Percentiles rank a stretch among this genome's conserved stretches.
phyloP scores from a whole-genome alignment of 1,140 invertebrate genomes.

The Chymomyza costata region DNA sequence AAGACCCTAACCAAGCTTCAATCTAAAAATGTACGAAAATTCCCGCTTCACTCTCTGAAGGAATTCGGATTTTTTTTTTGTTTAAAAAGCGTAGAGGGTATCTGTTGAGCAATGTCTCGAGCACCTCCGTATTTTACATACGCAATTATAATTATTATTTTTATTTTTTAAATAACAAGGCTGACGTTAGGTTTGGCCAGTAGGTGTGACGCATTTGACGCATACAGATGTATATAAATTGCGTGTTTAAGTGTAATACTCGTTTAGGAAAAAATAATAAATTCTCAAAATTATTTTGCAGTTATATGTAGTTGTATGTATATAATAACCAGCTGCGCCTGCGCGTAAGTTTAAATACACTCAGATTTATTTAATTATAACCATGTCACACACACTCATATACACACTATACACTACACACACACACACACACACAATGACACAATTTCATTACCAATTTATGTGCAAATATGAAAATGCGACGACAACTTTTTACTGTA shows the following conservation, averaged over 20 bases:
- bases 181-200: constrained; percentile 35
- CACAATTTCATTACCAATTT: constrained; percentile 47
- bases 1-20: too few species aligned
- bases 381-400: constrained; percentile 26
- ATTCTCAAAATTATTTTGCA: constrained; percentile 47
- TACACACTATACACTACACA: constrained; percentile 12
- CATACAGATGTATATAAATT: constrained; percentile 16
- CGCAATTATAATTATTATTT: too few species aligned
- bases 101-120: too few species aligned
- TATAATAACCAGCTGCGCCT: constrained; percentile 3
- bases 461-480: constrained; percentile 47
- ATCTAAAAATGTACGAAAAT: too few species aligned
- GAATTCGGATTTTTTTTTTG: too few species aligned
- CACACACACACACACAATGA: constrained; percentile 13
- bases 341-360: constrained; percentile 47
- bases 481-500: constrained; percentile 36
- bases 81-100: too few species aligned
- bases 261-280: constrained; percentile 37
- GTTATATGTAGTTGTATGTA: constrained; percentile 14
- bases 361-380: constrained; percentile 68
- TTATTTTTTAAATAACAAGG: too few species aligned
- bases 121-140: too few species aligned
- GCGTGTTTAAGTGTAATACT: constrained; percentile 43
- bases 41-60: too few species aligned
- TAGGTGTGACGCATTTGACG: not conserved